These are phyloP conservation scores for Ridgeia piscesae DNA, from an alignment of 1,140 invertebrate genomes.

Conservation along the genomic window DNA sequence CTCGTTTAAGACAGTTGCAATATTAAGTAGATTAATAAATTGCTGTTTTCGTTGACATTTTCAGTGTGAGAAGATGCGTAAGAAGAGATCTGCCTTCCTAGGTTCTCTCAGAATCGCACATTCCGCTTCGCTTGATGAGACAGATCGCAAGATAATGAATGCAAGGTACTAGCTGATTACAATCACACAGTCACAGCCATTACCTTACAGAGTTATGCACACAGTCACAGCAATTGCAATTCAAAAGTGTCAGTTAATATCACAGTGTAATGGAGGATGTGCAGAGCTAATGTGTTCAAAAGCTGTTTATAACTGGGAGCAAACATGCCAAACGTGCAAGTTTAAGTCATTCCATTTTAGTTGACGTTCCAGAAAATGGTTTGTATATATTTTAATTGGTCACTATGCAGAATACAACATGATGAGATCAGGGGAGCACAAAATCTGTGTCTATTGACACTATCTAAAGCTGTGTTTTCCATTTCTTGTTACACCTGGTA, in stretches of 20 bases:
- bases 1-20: not conserved
- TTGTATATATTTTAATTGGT: not conserved
- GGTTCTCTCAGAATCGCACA: slow-evolving; percentile 93
- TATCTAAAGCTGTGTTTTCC: not conserved
- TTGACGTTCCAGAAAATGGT: not conserved
- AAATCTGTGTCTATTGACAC: not conserved
- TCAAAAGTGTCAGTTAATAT: not conserved
- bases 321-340: not conserved
- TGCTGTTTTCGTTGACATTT: not conserved
- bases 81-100: slow-evolving; percentile 88
- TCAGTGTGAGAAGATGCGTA: slow-evolving; percentile 89
- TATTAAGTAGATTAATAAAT: not conserved
- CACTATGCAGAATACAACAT: not conserved
- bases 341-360: not conserved
- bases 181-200: not conserved
- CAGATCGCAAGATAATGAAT: slow-evolving; percentile 87
- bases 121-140: slow-evolving; percentile 89
- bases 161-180: slow-evolving; percentile 63
- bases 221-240: not conserved
- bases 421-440: not conserved
- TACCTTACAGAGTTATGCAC: not conserved
- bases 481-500: not conserved
- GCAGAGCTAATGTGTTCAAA: not conserved
- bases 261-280: not conserved
- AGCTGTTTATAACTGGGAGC: not conserved